Evolutionary conservation across 2,888 invertebrate genomes (phyloP).

Genomic region (Andrena chrysosceles): DNA sequence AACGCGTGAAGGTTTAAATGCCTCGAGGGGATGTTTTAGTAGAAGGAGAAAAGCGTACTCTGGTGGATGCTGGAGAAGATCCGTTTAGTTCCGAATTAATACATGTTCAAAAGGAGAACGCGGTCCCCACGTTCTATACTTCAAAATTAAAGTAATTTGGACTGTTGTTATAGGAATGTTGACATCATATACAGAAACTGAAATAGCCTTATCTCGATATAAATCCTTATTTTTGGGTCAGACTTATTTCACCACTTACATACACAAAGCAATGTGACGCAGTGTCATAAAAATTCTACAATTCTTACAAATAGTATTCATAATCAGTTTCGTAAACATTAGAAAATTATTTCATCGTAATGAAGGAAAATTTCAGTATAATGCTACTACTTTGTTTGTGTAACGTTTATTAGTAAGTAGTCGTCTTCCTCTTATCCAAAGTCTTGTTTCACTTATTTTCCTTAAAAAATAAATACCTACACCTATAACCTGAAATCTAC

Average conservation of each 20-base stretch:
- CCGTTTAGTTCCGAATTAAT: conserved; percentile 52
- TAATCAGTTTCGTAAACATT: too few relatives aligned
- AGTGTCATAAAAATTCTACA: too few relatives aligned
- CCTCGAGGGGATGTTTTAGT: conserved; percentile 45
- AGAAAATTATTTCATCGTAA: neutral
- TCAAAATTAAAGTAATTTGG: conserved; percentile 36
- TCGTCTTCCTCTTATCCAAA: too few relatives aligned
- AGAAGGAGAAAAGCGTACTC: conserved; percentile 34
- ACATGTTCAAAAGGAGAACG: conserved; percentile 25
- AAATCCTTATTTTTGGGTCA: neutral
- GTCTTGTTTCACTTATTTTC: too few relatives aligned
- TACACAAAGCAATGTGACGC: neutral
- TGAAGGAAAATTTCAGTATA: too few relatives aligned
- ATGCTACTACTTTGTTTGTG: too few relatives aligned
- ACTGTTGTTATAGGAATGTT: neutral
- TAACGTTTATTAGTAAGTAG: too few relatives aligned
- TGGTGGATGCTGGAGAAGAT: conserved; percentile 33
- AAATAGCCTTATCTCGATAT: conserved; percentile 12
- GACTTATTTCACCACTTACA: neutral
- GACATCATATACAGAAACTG: conserved; percentile 18
- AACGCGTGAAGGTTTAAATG: conserved; percentile 35
- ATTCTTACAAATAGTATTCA: too few relatives aligned
- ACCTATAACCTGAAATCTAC: too few relatives aligned
- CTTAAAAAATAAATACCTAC: too few relatives aligned
- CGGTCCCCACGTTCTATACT: neutral